A percentile compares a stretch with the other conserved stretches of the same genome.
Conservation (phyloP, 2,797 vertebrate species). For the Phrynocephalus forsythii region DNA sequence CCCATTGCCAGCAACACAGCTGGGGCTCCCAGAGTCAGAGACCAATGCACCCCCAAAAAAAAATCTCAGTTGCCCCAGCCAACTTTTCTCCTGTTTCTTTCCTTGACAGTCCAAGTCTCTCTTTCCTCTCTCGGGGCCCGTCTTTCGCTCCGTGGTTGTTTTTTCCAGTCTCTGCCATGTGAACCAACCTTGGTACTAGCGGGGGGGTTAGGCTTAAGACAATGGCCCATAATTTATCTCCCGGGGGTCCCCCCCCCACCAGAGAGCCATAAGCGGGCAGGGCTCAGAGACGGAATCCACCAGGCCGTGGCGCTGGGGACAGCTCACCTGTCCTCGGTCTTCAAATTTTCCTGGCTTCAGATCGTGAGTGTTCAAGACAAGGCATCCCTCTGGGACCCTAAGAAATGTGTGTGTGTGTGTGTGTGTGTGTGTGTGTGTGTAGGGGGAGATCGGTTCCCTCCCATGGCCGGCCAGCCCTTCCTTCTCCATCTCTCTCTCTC, state of each 20-base stretch:
- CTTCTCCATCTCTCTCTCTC: no score
- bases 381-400: conserved; percentile 37
- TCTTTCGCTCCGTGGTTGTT: neutral
- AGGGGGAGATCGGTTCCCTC: neutral
- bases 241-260: conserved; percentile 29
- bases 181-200: conserved; percentile 6
- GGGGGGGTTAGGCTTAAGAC: neutral
- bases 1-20: neutral
- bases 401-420: conserved; percentile 7
- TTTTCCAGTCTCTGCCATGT: neutral
- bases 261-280: conserved; percentile 36
- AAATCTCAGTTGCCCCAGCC: neutral
- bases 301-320: neutral
- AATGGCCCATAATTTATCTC: conserved; percentile 50
- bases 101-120: neutral
- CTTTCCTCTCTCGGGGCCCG: no score
- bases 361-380: conserved; percentile 45
- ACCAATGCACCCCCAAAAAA: no score
- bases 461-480: neutral
- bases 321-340: conserved; percentile 64
- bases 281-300: no score
- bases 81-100: neutral
- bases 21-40: neutral
- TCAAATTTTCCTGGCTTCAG: conserved; percentile 56
- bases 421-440: no score